These are phyloP conservation scores for Rhinichthys osculus DNA, from an alignment of 2,797 vertebrate genomes.

Conservation along the genomic window DNA sequence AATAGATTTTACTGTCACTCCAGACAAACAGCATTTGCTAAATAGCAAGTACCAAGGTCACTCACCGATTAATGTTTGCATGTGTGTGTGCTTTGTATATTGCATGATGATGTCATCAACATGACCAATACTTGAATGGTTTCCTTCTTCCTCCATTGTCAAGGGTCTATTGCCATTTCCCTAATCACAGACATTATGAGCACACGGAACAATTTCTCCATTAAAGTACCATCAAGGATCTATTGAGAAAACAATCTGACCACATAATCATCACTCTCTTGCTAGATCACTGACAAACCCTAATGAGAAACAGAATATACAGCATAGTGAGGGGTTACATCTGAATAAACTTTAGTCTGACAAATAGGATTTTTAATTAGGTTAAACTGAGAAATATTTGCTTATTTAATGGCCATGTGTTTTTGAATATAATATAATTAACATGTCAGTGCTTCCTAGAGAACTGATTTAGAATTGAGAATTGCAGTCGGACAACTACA, in stretches of 20 bases:
- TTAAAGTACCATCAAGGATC: constrained; percentile 42
- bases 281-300: constrained; percentile 62
- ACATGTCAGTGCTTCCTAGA: constrained; percentile 16
- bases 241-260: constrained; percentile 50
- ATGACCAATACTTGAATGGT: constrained; percentile 18
- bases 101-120: constrained; percentile 14
- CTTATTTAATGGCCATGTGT: constrained; percentile 44
- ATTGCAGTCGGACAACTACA: neutral
- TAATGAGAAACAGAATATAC: constrained; percentile 58
- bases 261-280: constrained; percentile 47
- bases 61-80: neutral
- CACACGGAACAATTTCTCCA: constrained; percentile 39
- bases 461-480: constrained; percentile 16
- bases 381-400: constrained; percentile 46
- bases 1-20: constrained; percentile 31
- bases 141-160: constrained; percentile 11
- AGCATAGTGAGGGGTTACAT: constrained; percentile 27
- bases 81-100: neutral
- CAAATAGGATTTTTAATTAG: constrained; percentile 43
- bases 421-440: constrained; percentile 39
- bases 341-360: constrained; percentile 41
- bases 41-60: constrained; percentile 18
- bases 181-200: constrained; percentile 51
- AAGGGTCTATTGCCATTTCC: constrained; percentile 42
- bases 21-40: neutral